Evolutionary conservation across 1,140 invertebrate genomes (phyloP), one percentile per base, ranked within the genome.

Genomic region (Brachionus calyciflorus): DNA sequence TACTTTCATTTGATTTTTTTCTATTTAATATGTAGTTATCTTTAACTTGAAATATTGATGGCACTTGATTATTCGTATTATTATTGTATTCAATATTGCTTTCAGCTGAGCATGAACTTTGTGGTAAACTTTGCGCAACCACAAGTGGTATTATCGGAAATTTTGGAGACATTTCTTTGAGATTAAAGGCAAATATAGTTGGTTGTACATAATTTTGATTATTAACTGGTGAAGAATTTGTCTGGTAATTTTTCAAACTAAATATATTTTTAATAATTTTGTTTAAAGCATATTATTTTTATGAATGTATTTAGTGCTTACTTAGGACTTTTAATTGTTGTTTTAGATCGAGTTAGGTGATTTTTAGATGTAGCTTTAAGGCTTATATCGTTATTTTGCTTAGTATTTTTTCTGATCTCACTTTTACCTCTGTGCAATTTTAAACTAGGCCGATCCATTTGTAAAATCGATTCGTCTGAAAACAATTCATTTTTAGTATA

Each of bases 401-500:
- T 65, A 3, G 41, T 9, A 41, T 65, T 65, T 41, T 37, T 41
- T 44, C 30, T 65, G 19, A 44, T n/a, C 3, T 65, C 33, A 12
- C n/a, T 65, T 65, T 65, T 65, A 3, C 60, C 60, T n/a, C 60
- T 37, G 6, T 60, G 55, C 19, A 60, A 60, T 2, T 12, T 63
- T 19, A 63, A 10, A 17, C 9, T 65, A 1, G 37, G 60, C 19
- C 40, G 6, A 12, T 41, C 33, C 17, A 65, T 24, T 44, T 65
- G 60, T 19, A 65, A 19, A 3, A 44, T 14, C 21, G 60, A 65
- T 14, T 65, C 60, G 40, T 65, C 60, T 65, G 60, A 41, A 65
- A 65, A 65, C 55, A 60, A 60, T 60, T 60, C 55, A 60, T 60
- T 60, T 60, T 60, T 60, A 60, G 28, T 30, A 60, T 60, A 37